These are phyloP conservation scores for Centropristis striata DNA, from an alignment of 2,113 vertebrate species.

Conservation along the genomic window DNA sequence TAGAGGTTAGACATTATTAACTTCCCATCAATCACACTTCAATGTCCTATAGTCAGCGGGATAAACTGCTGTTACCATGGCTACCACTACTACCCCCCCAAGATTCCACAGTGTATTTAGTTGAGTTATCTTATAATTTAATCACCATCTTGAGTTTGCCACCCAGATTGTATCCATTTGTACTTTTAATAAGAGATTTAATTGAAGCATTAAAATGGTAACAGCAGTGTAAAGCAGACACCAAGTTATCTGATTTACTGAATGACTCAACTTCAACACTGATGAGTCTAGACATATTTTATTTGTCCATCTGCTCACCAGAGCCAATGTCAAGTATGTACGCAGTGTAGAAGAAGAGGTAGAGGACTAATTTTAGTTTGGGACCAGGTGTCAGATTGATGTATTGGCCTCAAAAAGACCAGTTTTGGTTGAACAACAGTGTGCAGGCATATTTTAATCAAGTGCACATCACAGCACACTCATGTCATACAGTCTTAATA, in stretches of 20 bases:
- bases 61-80: not conserved
- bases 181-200: not conserved
- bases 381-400: not conserved
- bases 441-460: not conserved
- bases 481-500: not conserved
- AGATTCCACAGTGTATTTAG: not conserved
- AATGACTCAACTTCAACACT: conserved; percentile 2
- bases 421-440: not conserved
- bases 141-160: not conserved
- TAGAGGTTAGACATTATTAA: not conserved
- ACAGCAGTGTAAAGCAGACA: not conserved
- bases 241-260: not conserved
- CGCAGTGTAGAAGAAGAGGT: not conserved
- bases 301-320: conserved; percentile 3
- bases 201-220: not conserved
- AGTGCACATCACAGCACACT: not conserved
- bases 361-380: not conserved
- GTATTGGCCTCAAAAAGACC: no score
- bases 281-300: not conserved
- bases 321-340: not conserved
- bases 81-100: no score
- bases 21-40: not conserved
- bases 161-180: not conserved
- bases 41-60: not conserved
- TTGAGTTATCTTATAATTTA: not conserved